phyloP scores from a whole-genome alignment of 2,888 invertebrate species.

The Phalera bucephala region DNA sequence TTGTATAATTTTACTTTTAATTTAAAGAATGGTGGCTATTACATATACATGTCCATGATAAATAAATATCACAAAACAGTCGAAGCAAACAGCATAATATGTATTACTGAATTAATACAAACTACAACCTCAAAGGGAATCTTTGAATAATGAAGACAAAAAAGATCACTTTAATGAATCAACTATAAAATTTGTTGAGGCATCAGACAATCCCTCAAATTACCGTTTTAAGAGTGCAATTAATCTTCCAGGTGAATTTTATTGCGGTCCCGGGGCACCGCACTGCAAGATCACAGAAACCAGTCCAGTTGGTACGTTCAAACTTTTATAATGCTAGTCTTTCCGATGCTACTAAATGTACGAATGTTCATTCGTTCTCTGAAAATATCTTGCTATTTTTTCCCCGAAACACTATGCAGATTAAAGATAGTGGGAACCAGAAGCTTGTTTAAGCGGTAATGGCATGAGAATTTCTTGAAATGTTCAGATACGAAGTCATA shows the following conservation, averaged over 20 bases:
- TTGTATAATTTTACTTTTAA: no score
- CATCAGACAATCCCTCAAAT: conserved; percentile 7
- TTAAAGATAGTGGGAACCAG: conserved; percentile 23
- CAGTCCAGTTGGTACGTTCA: conserved; percentile 12
- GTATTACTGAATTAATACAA: no score
- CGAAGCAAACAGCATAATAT: no score
- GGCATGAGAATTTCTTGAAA: conserved; percentile 17
- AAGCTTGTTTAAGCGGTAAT: conserved; percentile 14
- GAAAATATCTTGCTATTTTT: conserved; percentile 20
- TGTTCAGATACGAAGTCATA: conserved; percentile 13
- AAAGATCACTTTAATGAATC: conserved; percentile 9
- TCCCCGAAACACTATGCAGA: conserved; percentile 22
- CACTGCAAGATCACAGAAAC: conserved; percentile 13
- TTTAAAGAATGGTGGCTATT: no score
- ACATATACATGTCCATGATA: no score
- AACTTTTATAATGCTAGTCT: conserved; percentile 1
- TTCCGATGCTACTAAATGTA: neutral
- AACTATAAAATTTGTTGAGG: conserved; percentile 11
- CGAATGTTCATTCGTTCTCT: conserved; percentile 18
- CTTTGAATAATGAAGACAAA: conserved; percentile 9
- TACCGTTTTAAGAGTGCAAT: conserved; percentile 14
- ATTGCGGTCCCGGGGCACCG: conserved; percentile 12
- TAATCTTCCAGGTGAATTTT: conserved; percentile 18
- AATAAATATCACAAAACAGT: no score
- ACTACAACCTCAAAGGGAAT: no score